A percentile compares a stretch with the other conserved stretches of the same genome.
phyloP scores from a whole-genome alignment of 2,888 invertebrate genomes.

The Oegoconia quadripuncta region DNA sequence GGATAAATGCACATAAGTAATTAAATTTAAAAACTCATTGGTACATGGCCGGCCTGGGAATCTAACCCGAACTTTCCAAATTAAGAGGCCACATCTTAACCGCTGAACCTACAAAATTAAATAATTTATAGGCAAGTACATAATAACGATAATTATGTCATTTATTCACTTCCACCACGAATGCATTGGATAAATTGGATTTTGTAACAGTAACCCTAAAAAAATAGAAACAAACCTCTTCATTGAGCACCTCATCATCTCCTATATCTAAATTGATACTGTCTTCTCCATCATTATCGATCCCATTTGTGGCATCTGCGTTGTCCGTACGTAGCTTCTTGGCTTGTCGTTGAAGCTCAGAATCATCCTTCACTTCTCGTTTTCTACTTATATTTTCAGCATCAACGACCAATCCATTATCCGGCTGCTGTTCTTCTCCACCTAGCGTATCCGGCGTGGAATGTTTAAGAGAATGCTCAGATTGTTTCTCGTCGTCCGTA shows the following conservation, averaged over 20 bases:
- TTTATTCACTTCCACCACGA: conserved; percentile 39
- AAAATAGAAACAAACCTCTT: conserved; percentile 81
- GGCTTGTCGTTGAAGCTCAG: conserved; percentile 51
- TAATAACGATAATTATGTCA: not conserved
- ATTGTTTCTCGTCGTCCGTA: conserved; percentile 65
- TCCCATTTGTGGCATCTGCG: conserved; percentile 68
- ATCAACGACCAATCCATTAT: conserved; percentile 54
- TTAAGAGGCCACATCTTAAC: too few relatives aligned
- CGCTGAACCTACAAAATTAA: not conserved
- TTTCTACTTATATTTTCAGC: conserved; percentile 51
- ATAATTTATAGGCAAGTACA: too few relatives aligned
- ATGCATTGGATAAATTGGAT: conserved; percentile 39
- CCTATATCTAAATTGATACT: conserved; percentile 89
- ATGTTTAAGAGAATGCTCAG: conserved; percentile 29
- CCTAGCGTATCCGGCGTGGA: conserved; percentile 16
- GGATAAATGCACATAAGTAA: too few relatives aligned
- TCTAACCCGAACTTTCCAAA: too few relatives aligned
- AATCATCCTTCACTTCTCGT: conserved; percentile 55
- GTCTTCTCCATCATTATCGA: conserved; percentile 86
- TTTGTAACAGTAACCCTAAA: conserved; percentile 38
- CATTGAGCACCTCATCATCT: conserved; percentile 89
- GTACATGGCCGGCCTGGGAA: too few relatives aligned
- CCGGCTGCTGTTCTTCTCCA: conserved; percentile 26
- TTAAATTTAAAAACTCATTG: too few relatives aligned
- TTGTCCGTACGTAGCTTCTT: conserved; percentile 64